Percentiles rank a stretch among this genome's conserved stretches.
Evolutionary conservation across 1,140 invertebrate species (phyloP).

Genomic region (Apocrypta bakeri): DNA sequence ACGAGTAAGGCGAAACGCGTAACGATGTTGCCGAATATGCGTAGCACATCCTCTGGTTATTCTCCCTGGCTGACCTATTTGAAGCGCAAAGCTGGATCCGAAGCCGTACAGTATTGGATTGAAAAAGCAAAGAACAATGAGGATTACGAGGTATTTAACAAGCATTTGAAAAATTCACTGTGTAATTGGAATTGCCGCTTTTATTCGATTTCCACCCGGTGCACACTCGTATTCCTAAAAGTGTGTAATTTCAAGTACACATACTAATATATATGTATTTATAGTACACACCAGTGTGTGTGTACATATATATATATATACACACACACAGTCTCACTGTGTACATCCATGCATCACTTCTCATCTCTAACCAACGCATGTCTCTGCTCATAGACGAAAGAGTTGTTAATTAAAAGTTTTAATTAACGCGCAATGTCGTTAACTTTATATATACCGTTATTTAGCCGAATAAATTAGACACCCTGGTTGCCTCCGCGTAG

Average conservation of each 20-base stretch:
- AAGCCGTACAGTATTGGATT: constrained; percentile 55
- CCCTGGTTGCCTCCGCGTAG: no score
- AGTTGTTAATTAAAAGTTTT: constrained; percentile 14
- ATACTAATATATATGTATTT: no score
- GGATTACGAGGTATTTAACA: constrained; percentile 35
- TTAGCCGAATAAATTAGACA: no score
- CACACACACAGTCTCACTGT: no score
- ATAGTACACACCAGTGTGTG: no score
- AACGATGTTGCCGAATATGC: constrained; percentile 20
- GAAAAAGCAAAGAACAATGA: constrained; percentile 50
- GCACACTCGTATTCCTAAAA: background rate
- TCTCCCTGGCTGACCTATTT: constrained; percentile 56
- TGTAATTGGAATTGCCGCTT: background rate
- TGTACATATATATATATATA: no score
- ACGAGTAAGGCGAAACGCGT: background rate
- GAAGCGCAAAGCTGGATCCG: constrained; percentile 49
- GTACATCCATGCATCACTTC: no score
- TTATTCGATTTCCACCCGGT: background rate
- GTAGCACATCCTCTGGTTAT: constrained; percentile 6
- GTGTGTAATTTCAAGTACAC: no score
- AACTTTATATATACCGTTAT: no score
- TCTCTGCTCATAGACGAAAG: background rate
- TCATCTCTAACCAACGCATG: no score
- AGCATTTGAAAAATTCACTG: background rate
- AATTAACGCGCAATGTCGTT: constrained; percentile 3